Evolutionary conservation across 2,113 vertebrate species (phyloP).

Genomic region (Elanus axillaris): DNA sequence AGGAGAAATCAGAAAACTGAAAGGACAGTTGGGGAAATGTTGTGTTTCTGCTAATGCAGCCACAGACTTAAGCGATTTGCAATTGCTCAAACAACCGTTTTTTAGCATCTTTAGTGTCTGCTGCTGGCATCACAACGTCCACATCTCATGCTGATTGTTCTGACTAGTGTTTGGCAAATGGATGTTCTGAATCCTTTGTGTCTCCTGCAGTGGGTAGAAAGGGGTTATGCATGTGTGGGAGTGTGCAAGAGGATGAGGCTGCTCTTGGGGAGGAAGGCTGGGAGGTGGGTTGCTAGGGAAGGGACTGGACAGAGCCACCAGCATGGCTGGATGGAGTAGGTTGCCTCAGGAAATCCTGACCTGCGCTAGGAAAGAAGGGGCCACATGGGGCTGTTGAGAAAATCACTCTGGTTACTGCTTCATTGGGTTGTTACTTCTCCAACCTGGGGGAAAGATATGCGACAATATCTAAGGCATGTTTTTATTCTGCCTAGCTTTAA

Average conservation of each 20-base stretch:
- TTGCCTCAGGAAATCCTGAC: not conserved
- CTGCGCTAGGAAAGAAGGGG: not conserved
- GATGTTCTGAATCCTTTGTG: not conserved
- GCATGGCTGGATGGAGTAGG: not conserved
- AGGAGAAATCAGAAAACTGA: not conserved
- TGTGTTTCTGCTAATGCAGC: not conserved
- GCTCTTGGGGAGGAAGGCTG: not conserved
- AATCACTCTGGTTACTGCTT: not conserved
- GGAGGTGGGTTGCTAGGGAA: not conserved
- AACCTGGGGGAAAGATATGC: not conserved
- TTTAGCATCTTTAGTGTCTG: not conserved
- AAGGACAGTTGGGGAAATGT: not conserved
- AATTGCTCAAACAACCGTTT: not conserved
- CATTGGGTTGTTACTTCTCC: not conserved
- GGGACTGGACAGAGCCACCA: not conserved
- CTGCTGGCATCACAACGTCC: not conserved
- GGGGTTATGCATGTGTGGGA: accelerated
- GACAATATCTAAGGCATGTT: not conserved
- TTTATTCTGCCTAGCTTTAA: not conserved
- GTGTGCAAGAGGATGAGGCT: not conserved
- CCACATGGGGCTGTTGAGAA: not conserved
- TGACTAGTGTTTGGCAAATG: accelerated
- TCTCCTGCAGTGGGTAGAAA: accelerated
- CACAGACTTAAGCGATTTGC: not conserved
- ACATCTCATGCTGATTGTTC: accelerated